Conservation (phyloP, 2,113 vertebrate genomes). For the Parotia lawesii region DNA sequence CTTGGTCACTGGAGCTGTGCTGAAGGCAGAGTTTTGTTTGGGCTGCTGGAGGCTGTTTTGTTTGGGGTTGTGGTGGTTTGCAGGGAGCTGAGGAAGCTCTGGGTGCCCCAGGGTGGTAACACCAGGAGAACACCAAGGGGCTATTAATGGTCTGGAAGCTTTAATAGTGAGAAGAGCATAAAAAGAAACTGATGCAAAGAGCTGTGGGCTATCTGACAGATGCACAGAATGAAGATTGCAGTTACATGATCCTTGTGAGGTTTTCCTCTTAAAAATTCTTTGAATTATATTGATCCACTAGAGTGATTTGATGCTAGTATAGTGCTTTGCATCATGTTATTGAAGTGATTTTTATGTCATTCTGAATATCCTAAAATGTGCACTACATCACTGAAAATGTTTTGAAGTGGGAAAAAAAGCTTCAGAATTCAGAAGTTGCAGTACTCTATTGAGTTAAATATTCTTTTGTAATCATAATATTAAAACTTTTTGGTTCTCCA, state of each 20-base stretch:
- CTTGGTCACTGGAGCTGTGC: background rate
- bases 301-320: background rate
- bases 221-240: background rate
- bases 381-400: background rate
- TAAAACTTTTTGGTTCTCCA: background rate
- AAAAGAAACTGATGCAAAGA: background rate
- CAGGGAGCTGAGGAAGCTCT: background rate
- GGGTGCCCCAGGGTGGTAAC: background rate
- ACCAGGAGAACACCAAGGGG: background rate
- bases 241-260: background rate
- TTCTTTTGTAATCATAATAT: background rate
- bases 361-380: background rate
- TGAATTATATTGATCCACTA: background rate
- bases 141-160: background rate
- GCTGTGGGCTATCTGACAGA: background rate
- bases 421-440: background rate
- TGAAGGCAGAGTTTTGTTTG: background rate
- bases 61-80: background rate
- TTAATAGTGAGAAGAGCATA: background rate
- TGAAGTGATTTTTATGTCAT: background rate
- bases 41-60: background rate
- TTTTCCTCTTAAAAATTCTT: slow-evolving; percentile 12
- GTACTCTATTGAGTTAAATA: background rate
- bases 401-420: background rate
- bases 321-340: background rate